Percentiles rank a stretch among this genome's conserved stretches.
These are phyloP conservation scores for Scomber japonicus DNA, from an alignment of 2,113 vertebrate species.

Conservation along the genomic window DNA sequence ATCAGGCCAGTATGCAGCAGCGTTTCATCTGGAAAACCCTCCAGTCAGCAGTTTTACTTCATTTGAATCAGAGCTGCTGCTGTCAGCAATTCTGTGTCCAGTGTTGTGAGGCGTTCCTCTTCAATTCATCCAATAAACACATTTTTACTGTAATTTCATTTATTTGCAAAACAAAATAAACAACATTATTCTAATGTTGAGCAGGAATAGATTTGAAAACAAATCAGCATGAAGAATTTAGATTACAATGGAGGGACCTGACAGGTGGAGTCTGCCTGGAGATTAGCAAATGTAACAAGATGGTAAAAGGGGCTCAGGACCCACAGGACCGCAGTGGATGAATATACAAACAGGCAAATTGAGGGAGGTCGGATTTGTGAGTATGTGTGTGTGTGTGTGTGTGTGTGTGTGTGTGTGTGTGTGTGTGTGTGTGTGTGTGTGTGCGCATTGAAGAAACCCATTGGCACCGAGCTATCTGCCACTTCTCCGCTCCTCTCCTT, in stretches of 20 bases:
- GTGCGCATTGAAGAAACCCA: constrained; percentile 14
- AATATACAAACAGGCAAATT: constrained; percentile 53
- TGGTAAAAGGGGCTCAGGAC: constrained; percentile 38
- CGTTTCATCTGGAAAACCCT: constrained; percentile 12
- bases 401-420: constrained; percentile 20
- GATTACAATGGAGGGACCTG: constrained; percentile 12
- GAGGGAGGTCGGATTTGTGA: neutral
- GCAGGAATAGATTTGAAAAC: constrained; percentile 17
- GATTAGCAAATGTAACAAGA: constrained; percentile 44
- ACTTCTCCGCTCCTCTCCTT: constrained; percentile 49
- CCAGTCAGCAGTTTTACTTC: constrained; percentile 36
- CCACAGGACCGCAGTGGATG: constrained; percentile 32
- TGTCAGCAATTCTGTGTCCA: constrained; percentile 6
- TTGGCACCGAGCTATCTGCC: constrained; percentile 49
- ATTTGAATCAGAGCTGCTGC: constrained; percentile 33
- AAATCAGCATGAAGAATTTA: constrained; percentile 17
- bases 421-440: constrained; percentile 12
- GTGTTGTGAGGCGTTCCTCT: neutral
- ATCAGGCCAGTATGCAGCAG: constrained; percentile 11
- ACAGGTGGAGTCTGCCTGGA: constrained; percentile 46
- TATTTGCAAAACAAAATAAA: constrained; percentile 39
- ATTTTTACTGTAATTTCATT: constrained; percentile 31
- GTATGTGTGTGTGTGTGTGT: constrained; percentile 20
- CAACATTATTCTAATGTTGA: constrained; percentile 20
- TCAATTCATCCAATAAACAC: constrained; percentile 21